A percentile compares a stretch with the other conserved stretches of the same genome.
phyloP scores from a whole-genome alignment of 1,140 invertebrate species.

The Hylaeus volcanicus region DNA sequence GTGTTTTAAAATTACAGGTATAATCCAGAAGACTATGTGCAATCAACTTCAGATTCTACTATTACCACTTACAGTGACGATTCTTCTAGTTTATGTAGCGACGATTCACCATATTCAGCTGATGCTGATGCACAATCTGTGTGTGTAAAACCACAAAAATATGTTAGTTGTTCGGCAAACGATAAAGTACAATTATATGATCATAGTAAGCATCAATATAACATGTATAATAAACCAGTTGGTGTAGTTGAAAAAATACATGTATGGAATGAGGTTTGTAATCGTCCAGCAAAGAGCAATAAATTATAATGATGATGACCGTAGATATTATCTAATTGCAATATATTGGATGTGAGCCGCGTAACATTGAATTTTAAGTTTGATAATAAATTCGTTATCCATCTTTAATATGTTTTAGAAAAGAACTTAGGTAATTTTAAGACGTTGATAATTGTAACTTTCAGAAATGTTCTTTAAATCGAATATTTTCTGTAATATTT shows the following conservation, averaged over 20 bases:
- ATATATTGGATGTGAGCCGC: too few species aligned
- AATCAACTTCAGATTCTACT: slow-evolving; percentile 63
- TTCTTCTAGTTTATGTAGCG: slow-evolving; percentile 69
- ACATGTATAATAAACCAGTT: slow-evolving; percentile 66
- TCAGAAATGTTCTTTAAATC: too few species aligned
- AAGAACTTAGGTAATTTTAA: too few species aligned
- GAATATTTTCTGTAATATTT: too few species aligned
- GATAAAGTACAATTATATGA: slow-evolving; percentile 74
- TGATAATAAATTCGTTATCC: background rate
- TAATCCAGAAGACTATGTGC: slow-evolving; percentile 74
- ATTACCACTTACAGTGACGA: slow-evolving; percentile 62
- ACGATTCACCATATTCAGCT: slow-evolving; percentile 77
- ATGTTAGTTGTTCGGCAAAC: slow-evolving; percentile 43
- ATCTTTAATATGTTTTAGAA: too few species aligned
- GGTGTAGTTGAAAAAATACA: slow-evolving; percentile 73
- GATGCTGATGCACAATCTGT: slow-evolving; percentile 61
- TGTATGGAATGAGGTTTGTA: slow-evolving; percentile 66
- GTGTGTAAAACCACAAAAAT: slow-evolving; percentile 52
- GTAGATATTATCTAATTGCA: slow-evolving; percentile 17
- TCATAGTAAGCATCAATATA: slow-evolving; percentile 67
- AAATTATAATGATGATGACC: background rate
- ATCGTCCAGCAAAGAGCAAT: background rate
- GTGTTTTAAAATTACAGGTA: slow-evolving; percentile 66
- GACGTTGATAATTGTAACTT: too few species aligned
- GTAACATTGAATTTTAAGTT: background rate